Conservation (phyloP, 2,797 vertebrate species). For the Danio kyathit region DNA sequence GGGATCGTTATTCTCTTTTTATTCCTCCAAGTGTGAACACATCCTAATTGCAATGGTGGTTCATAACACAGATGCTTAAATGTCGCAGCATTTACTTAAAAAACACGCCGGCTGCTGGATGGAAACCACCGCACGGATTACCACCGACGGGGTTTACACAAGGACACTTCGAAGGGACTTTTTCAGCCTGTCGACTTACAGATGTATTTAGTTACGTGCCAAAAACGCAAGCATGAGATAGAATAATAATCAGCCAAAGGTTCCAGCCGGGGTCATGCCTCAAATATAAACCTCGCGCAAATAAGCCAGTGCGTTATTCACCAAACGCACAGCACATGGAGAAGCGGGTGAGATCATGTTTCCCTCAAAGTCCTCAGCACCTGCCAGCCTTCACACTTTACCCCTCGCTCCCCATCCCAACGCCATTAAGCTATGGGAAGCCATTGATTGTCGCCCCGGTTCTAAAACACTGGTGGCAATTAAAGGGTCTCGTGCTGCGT, state of each 20-base stretch:
- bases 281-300: constrained; percentile 52
- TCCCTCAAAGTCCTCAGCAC: constrained; percentile 52
- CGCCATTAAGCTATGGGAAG: constrained; percentile 60
- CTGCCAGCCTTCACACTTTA: constrained; percentile 60
- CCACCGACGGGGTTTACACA: constrained; percentile 51
- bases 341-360: constrained; percentile 58
- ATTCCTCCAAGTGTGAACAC: neutral
- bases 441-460: constrained; percentile 62
- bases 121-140: neutral
- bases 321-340: constrained; percentile 50
- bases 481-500: constrained; percentile 63
- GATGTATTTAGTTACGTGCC: constrained; percentile 56
- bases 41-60: neutral
- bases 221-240: constrained; percentile 56
- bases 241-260: constrained; percentile 58
- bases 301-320: constrained; percentile 57
- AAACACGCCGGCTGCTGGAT: neutral
- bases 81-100: neutral
- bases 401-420: constrained; percentile 45
- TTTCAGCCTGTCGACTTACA: constrained; percentile 50
- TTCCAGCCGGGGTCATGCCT: constrained; percentile 48
- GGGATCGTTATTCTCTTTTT: too few relatives aligned
- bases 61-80: constrained; percentile 21
- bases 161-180: constrained; percentile 48
- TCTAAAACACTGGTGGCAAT: constrained; percentile 67